These are phyloP conservation scores for Spisula solida DNA, from an alignment of 2,888 invertebrate genomes.

Conservation along the genomic window DNA sequence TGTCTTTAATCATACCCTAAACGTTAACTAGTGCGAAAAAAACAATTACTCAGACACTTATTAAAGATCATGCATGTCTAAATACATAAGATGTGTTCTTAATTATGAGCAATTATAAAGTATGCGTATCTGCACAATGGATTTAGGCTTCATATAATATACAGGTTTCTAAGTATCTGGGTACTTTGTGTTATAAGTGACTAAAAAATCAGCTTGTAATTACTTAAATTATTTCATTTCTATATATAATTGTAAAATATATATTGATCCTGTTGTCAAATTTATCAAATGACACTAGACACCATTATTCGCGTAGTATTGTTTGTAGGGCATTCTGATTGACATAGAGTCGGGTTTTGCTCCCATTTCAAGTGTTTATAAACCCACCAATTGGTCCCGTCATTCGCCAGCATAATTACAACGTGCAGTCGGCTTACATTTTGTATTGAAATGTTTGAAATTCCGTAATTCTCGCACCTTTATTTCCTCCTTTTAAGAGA, in stretches of 20 bases:
- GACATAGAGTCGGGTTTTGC: not conserved
- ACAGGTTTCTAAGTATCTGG: no score
- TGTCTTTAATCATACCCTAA: no score
- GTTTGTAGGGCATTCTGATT: not conserved
- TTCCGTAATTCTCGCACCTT: slow-evolving; percentile 53
- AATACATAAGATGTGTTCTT: no score
- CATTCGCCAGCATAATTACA: slow-evolving; percentile 20
- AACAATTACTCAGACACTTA: no score
- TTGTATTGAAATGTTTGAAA: slow-evolving; percentile 25
- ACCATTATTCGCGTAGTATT: not conserved
- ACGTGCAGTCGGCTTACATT: not conserved
- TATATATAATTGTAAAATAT: not conserved
- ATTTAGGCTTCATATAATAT: no score
- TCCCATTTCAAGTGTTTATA: not conserved
- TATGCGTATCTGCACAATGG: no score
- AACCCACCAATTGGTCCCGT: not conserved
- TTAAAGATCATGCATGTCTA: no score
- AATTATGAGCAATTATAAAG: no score
- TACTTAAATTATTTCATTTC: no score
- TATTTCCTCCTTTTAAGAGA: slow-evolving; percentile 23
- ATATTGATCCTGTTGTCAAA: not conserved
- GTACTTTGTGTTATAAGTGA: no score
- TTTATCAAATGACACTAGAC: not conserved
- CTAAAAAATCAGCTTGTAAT: no score
- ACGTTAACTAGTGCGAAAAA: no score